Conservation (phyloP, 1,140 invertebrate species). For the Ridgeia piscesae region DNA sequence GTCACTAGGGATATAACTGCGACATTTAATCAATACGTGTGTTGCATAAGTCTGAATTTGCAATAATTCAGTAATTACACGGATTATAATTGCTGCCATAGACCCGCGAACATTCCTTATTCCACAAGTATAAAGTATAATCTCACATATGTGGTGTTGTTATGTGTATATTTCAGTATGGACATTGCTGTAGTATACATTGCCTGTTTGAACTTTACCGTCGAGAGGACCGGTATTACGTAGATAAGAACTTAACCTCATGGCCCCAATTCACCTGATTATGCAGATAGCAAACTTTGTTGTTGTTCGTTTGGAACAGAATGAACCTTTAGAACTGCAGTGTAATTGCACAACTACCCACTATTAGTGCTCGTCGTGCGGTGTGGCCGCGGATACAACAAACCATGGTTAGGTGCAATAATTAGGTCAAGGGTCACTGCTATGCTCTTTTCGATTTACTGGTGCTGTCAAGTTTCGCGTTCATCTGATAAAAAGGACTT, state of each 20-base stretch:
- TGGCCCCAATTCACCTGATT: neutral
- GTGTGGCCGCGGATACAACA: neutral
- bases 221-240: neutral
- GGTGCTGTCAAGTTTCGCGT: neutral
- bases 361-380: neutral
- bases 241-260: neutral
- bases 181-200: too few relatives aligned
- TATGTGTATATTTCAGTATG: too few relatives aligned
- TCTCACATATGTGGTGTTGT: too few relatives aligned
- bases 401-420: neutral
- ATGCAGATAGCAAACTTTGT: neutral
- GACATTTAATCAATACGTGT: neutral
- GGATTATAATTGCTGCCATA: too few relatives aligned
- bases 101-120: too few relatives aligned
- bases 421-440: neutral
- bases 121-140: too few relatives aligned
- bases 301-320: neutral
- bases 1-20: neutral
- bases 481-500: neutral
- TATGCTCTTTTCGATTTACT: neutral
- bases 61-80: neutral
- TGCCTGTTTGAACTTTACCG: too few relatives aligned
- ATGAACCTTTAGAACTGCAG: neutral
- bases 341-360: neutral
- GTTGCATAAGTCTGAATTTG: neutral